These are phyloP conservation scores for Nanorana parkeri DNA, from an alignment of 2,113 vertebrate species.

Conservation along the genomic window DNA sequence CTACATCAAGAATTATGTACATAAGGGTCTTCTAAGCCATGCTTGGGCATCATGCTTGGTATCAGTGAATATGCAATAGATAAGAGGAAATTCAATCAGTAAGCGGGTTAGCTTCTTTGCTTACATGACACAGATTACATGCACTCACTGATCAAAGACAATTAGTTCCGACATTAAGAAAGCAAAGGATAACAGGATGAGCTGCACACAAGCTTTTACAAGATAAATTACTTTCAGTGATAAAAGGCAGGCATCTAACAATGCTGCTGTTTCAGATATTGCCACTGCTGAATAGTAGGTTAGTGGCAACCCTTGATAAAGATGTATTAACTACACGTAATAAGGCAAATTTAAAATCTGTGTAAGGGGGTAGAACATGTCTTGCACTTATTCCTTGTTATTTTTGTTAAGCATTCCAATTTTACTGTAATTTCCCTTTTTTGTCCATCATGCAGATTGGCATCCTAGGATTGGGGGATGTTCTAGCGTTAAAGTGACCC, in stretches of 20 bases:
- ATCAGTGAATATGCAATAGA: neutral
- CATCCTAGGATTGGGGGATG: too few relatives aligned
- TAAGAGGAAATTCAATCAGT: conserved; percentile 19
- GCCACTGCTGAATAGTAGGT: neutral
- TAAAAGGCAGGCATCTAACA: neutral
- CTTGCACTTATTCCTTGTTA: too few relatives aligned
- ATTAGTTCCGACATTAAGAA: conserved; percentile 44
- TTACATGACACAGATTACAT: conserved; percentile 51
- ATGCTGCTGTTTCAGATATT: neutral
- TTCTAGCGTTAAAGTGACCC: too few relatives aligned
- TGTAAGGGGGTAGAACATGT: too few relatives aligned
- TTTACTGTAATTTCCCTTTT: too few relatives aligned
- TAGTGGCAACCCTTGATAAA: neutral
- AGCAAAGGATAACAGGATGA: conserved; percentile 49
- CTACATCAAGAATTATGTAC: too few relatives aligned
- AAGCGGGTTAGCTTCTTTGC: conserved; percentile 45
- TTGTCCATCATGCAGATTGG: too few relatives aligned
- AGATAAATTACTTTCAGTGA: conserved; percentile 31
- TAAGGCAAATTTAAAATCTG: too few relatives aligned
- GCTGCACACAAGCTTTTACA: neutral
- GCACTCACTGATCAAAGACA: conserved; percentile 42
- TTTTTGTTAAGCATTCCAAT: too few relatives aligned
- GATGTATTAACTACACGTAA: neutral
- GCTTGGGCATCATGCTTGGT: too few relatives aligned
- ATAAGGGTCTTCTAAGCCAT: neutral